Evolutionary conservation across 2,888 invertebrate genomes (phyloP), one percentile per base, ranked within the genome.

Genomic region (Hypselothyrea guttata): DNA sequence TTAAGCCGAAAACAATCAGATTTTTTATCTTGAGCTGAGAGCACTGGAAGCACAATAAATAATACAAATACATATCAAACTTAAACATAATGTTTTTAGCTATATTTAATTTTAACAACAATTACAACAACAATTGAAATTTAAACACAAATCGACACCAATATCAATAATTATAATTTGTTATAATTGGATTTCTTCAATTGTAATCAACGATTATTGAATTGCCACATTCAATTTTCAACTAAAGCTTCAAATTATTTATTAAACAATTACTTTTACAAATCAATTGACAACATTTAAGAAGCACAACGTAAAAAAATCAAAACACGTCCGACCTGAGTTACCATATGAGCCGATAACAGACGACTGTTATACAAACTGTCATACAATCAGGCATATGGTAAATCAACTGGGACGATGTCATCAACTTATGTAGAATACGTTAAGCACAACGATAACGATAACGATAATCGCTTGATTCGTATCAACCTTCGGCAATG

Each of bases 371-470:
- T 42, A 13, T 8, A 42, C 42, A 53, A 30, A 33, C 33, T 8
- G 12, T 11, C 30, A 8, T 7, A n/a, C n/a, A n/a, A n/a, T n/a
- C n/a, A n/a, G n/a, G n/a, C n/a, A n/a, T n/a, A 51, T 41, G 46
- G 49, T 28, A 67, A 70, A 70, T 55, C 38, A 59, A 58, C 53
- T 15, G 30, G 35, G 45, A 57, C 37, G 47, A 38, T 58, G 48
- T 37, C 7, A 16, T 37, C 15, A 37, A 37, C n/a, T 74, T 40
- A 66, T 51, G 72, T 84, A 53, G 62, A 85, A 85, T 79, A 83
- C 86, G 83, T 66, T 75, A 78, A 84, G 78, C 78, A 78, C 78
- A 84, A 84, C 38, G 22, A 22, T 22, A 22, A 22, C 22, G n/a
- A n/a, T n/a, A 37, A 37, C 84, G 63, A 84, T 56, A 67, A 53